A percentile compares a stretch with the other conserved stretches of the same genome.
These are phyloP conservation scores for Limenitis camilla DNA, from an alignment of 2,888 invertebrate genomes.

Conservation along the genomic window DNA sequence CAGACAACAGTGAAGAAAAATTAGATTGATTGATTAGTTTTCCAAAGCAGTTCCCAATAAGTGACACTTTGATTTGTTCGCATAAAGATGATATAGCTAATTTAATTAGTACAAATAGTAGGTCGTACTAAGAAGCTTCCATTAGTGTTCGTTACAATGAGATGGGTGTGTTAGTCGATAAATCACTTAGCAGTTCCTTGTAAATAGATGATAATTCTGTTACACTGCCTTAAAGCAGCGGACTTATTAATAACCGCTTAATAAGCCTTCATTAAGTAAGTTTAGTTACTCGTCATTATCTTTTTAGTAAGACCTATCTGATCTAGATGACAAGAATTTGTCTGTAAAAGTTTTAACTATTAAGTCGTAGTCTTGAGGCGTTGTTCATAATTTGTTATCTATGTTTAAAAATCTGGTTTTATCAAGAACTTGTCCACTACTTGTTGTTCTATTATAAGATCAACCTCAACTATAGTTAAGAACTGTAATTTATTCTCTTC, in stretches of 20 bases:
- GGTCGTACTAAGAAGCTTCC: conserved; percentile 7
- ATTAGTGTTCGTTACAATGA: conserved; percentile 25
- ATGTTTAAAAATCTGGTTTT: no score
- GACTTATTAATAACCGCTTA: background rate
- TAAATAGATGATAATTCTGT: conserved; percentile 47
- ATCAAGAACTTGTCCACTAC: no score
- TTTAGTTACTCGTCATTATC: background rate
- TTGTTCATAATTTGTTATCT: no score
- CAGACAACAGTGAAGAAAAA: no score
- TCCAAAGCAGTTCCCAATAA: background rate
- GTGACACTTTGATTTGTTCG: background rate
- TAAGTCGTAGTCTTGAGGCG: no score
- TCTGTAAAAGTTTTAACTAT: no score
- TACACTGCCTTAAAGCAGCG: conserved; percentile 18
- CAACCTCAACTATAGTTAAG: no score
- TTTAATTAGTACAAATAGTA: conserved; percentile 9
- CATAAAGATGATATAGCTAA: background rate
- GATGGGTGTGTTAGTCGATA: conserved; percentile 29
- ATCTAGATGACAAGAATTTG: no score
- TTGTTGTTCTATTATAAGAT: no score
- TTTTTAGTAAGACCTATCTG: no score
- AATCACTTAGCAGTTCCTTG: conserved; percentile 43
- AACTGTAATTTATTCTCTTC: no score
- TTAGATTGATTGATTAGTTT: no score
- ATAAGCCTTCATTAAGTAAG: background rate